Evolutionary conservation across 2,113 vertebrate genomes (phyloP), one percentile per base, ranked within the genome.

Genomic region (Chaetops frenatus): DNA sequence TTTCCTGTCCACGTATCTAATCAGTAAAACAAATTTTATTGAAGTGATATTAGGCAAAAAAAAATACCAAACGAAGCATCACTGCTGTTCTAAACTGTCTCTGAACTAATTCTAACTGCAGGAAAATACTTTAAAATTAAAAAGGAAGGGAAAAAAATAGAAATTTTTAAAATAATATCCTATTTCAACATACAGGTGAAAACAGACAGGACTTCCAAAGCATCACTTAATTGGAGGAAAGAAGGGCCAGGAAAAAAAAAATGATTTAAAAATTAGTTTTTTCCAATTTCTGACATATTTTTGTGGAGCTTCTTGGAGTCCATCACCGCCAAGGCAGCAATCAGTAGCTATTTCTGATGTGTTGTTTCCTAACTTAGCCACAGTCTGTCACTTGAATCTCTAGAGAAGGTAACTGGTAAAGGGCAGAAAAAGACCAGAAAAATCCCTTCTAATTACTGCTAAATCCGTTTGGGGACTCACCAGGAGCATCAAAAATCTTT

Each of bases 371-470:
- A 91, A 58, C n/a, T 90, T 61, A 93, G 77, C 71, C 86, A 72
- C 51, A 95, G 93, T 90, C 93, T 94, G 89, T 77, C 94, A 92
- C 91, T 88, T 89, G 45, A 90, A 72, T 96, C 89, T 97, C 88
- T 31, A 13, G 58, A 72, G 91, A 84, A 82, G 70, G 38, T 67
- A 79, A 61, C 40, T 38, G 78, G 53, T 53, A 83, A 95, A 56
- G 20, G 27, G 11, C 15, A 72, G 62, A 42, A 83, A 87, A 83
- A 92, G 85, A 91, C 44, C 47, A 91, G 90, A 79, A 94, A 96
- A 96, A 91, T 86, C 28, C 71, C 73, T 98, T 96, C 64, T 97
- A 97, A 97, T 97, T 96, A 93, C 44, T 54, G 66, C 29, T 83
- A 31, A 45, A 86, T 86, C 82, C n/a, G 33, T 93, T 77, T 94